Percentiles rank a stretch among this genome's conserved stretches.
phyloP scores from a whole-genome alignment of 2,797 vertebrate genomes.

The Brachyalestes nurse region DNA sequence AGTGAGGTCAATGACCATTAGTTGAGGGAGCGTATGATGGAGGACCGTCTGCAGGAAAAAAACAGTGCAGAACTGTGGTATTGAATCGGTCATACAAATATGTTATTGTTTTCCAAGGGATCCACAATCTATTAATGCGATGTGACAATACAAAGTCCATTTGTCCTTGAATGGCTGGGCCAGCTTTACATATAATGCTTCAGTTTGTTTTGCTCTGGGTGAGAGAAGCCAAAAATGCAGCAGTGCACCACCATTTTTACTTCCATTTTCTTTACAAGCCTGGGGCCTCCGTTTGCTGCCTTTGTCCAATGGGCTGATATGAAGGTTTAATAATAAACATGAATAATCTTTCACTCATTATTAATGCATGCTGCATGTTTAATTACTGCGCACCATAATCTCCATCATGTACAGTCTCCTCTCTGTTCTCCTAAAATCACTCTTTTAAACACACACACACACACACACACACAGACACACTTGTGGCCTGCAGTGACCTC shows the following conservation, averaged over 20 bases:
- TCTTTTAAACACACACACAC: slow-evolving; percentile 34
- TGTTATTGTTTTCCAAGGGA: neutral
- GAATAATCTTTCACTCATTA: slow-evolving; percentile 14
- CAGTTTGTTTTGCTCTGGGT: neutral
- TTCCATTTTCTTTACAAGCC: neutral
- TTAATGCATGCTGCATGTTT: slow-evolving; percentile 16
- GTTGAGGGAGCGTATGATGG: neutral
- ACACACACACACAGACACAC: slow-evolving; percentile 37
- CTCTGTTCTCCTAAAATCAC: neutral
- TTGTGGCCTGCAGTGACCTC: neutral
- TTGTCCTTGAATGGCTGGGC: neutral
- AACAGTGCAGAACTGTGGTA: neutral
- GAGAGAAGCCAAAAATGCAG: neutral
- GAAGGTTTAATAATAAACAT: slow-evolving; percentile 13
- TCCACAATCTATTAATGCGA: neutral
- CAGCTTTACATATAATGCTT: neutral
- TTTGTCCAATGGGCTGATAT: slow-evolving; percentile 7
- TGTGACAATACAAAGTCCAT: neutral
- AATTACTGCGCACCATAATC: slow-evolving; percentile 14
- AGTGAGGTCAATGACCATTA: slow-evolving; percentile 23
- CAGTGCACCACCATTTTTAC: neutral
- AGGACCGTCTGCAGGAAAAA: neutral
- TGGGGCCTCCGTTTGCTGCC: neutral
- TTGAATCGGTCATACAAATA: neutral
- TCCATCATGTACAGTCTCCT: slow-evolving; percentile 6